phyloP scores from a whole-genome alignment of 2,797 vertebrate genomes.

The Peromyscus attwateri region DNA sequence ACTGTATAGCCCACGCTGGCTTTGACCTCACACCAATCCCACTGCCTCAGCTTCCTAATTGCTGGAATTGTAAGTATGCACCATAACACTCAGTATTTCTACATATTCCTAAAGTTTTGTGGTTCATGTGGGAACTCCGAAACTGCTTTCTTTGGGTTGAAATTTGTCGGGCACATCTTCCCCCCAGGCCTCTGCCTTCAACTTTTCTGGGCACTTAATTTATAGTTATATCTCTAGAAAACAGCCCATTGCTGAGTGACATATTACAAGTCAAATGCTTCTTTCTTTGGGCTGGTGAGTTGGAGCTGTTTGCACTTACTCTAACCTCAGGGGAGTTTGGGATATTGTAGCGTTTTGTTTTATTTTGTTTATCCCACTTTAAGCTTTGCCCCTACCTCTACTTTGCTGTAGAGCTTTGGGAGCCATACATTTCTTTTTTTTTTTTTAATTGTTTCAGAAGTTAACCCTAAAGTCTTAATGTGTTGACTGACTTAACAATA shows the following conservation, averaged over 20 bases:
- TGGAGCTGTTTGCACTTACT: background rate
- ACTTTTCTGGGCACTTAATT: background rate
- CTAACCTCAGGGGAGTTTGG: background rate
- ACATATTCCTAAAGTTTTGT: background rate
- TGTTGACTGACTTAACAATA: background rate
- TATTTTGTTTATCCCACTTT: background rate
- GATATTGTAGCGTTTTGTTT: background rate
- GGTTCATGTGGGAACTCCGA: background rate
- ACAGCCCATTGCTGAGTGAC: background rate
- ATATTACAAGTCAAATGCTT: background rate
- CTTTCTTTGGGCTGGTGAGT: background rate
- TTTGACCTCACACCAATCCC: background rate
- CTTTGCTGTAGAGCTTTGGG: background rate
- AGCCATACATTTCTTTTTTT: background rate
- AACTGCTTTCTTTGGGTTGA: slow-evolving; percentile 1
- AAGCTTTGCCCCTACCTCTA: accelerated
- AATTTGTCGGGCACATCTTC: background rate
- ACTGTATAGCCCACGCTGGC: background rate
- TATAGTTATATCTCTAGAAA: slow-evolving; percentile 42
- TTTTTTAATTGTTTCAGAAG: slow-evolving; percentile 15
- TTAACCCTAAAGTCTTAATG: background rate
- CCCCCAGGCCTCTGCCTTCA: background rate
- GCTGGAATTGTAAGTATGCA: background rate
- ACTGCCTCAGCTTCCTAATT: background rate
- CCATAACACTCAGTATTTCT: background rate